Conservation (phyloP, 2,113 vertebrate genomes). For the Oxygymnocypris stewartii region DNA sequence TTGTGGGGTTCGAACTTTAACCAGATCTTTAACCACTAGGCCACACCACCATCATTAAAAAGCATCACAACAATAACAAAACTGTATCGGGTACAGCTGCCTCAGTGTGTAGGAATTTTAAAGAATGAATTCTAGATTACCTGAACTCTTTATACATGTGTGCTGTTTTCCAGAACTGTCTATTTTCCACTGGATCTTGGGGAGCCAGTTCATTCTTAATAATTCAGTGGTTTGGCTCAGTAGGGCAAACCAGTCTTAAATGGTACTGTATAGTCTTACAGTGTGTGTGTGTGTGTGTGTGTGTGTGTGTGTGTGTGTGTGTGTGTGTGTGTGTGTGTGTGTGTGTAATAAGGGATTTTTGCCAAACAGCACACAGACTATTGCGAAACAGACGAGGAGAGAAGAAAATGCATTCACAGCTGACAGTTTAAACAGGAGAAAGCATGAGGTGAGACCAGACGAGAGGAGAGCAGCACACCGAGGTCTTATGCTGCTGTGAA, state of each 20-base stretch:
- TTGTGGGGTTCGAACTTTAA: background rate
- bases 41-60: background rate
- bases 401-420: background rate
- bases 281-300: conserved; percentile 35
- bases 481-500: background rate
- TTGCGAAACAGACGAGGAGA: background rate
- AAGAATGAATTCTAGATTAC: background rate
- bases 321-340: conserved; percentile 6
- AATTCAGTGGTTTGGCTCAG: conserved; percentile 73
- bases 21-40: background rate
- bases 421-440: conserved; percentile 24
- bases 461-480: background rate
- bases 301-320: conserved; percentile 24
- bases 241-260: conserved; percentile 52
- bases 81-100: background rate
- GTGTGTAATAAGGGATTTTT: background rate
- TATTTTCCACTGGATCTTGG: conserved; percentile 59
- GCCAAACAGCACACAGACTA: conserved; percentile 11
- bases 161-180: conserved; percentile 21
- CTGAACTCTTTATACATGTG: conserved; percentile 17
- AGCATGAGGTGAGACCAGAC: conserved; percentile 4
- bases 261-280: conserved; percentile 60
- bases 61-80: background rate
- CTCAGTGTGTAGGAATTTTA: background rate
- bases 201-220: conserved; percentile 70